Conservation (phyloP, 2,797 vertebrate genomes). For the Eleutherodactylus coqui region DNA sequence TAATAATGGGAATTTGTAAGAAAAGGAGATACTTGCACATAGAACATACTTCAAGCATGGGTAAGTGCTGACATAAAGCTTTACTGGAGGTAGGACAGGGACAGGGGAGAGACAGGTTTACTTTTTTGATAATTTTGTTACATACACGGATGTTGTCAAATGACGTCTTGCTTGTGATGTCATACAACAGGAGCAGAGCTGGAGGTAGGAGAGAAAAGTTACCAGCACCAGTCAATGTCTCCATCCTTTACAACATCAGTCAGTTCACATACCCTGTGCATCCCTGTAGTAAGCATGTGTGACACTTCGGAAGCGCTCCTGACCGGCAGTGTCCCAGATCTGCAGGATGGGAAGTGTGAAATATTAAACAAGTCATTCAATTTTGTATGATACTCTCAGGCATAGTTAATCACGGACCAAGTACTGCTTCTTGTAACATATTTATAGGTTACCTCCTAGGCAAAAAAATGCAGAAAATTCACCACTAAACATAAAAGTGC, state of each 20-base stretch:
- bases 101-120: background rate
- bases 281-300: conserved; percentile 98
- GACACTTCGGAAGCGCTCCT: conserved; percentile 96
- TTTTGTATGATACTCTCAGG: background rate
- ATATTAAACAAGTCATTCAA: background rate
- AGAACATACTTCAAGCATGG: background rate
- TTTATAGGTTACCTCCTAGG: background rate
- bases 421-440: background rate
- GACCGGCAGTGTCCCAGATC: conserved; percentile 98
- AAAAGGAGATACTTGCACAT: background rate
- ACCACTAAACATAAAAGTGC: background rate
- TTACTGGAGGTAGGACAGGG: background rate
- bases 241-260: background rate
- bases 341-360: conserved; percentile 66
- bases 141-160: conserved; percentile 93
- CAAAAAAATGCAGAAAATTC: background rate
- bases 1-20: background rate
- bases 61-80: background rate
- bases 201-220: conserved; percentile 29
- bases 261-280: conserved; percentile 87
- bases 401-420: background rate
- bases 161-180: conserved; percentile 93
- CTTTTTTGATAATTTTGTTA: conserved; percentile 43
- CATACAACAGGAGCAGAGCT: conserved; percentile 96
- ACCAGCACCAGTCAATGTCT: background rate